Evolutionary conservation across 2,113 vertebrate species (phyloP).

Genomic region (Microtus pennsylvanicus): DNA sequence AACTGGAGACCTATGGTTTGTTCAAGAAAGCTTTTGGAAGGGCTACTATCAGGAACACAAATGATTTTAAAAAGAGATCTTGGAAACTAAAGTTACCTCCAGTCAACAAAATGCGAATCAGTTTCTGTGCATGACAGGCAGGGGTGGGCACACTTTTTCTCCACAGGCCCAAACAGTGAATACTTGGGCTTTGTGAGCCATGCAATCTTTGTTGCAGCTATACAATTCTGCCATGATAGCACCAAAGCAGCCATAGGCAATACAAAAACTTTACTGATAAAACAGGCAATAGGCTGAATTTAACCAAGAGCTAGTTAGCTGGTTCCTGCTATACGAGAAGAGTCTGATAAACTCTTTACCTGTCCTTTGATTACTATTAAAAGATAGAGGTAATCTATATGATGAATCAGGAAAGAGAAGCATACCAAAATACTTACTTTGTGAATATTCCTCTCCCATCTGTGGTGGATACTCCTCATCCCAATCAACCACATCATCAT

Average conservation of each 20-base stretch:
- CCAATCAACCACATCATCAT: conserved; percentile 99
- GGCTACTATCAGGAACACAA: not conserved
- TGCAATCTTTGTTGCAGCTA: conserved; percentile 64
- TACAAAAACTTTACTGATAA: conserved; percentile 56
- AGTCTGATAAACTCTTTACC: conserved; percentile 6
- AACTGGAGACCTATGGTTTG: not conserved
- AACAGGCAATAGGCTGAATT: conserved; percentile 54
- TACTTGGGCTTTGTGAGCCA: conserved; percentile 67
- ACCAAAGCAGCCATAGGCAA: conserved; percentile 74
- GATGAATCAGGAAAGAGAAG: conserved; percentile 24
- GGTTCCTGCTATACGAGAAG: not conserved
- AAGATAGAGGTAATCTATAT: not conserved
- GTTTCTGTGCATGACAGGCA: conserved; percentile 35
- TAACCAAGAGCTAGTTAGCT: conserved; percentile 36
- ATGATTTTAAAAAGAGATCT: conserved; percentile 34
- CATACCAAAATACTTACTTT: conserved; percentile 90
- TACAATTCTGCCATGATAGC: conserved; percentile 56
- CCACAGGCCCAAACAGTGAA: conserved; percentile 1
- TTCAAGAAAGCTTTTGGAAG: conserved; percentile 31
- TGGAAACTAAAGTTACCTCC: conserved; percentile 30
- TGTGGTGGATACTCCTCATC: conserved; percentile 99
- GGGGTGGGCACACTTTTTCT: not conserved
- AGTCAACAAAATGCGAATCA: conserved; percentile 21
- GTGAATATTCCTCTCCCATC: conserved; percentile 99
- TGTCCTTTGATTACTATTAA: conserved; percentile 33